Base-by-base conservation (phyloP, 2,797 vertebrate species). In the Sandelia bainsii region DNA sequence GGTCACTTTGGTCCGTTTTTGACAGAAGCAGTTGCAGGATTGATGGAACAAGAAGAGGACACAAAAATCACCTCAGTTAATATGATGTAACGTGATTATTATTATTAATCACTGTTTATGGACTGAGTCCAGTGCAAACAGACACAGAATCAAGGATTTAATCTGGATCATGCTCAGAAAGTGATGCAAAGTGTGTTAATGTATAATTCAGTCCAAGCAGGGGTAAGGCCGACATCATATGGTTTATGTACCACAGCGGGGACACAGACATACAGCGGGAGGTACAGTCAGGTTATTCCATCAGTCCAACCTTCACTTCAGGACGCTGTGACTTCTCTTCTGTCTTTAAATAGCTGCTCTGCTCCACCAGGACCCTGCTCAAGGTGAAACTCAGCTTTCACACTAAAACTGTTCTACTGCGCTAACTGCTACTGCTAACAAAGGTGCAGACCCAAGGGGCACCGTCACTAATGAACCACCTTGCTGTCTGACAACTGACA, bases 281-380 rank as follows among this genome's bases (percentile, higher is more conserved):
- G 59, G 42, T 1, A 42, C 45, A 34, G 57, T 27, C 12, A 75
- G 79, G 45, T 62, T 42, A 69, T 44, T 70, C 51, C 40, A 25
- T 75, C 54, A 1, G 56, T 83, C 74, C 62, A 73, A 86, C 84
- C 85, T 86, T 87, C 80, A 84, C 57, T 78, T 68, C 58, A 75
- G 80, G 78, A 86, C 80, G 44, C 32, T 11, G 75, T 72, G 85
- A 87, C 87, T 89, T 79, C 45, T 63, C 32, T 60, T 79, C 63
- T 52, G 42, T 83, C 85, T 88, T 87, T 84, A 89, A 88, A 88
- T 88, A 91, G 87, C 78, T 64, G 61, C 62, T 66, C 45, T 40
- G 54, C 83, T 86, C 86, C 83, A 65, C 75, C 62, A 76, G 80
- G 79, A 86, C 79, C 62, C 72, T 58, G 69, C 46, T 85, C 84